Evolutionary conservation across 2,888 invertebrate species (phyloP), one percentile per base, ranked within the genome.

Genomic region (Alsophila aescularia): DNA sequence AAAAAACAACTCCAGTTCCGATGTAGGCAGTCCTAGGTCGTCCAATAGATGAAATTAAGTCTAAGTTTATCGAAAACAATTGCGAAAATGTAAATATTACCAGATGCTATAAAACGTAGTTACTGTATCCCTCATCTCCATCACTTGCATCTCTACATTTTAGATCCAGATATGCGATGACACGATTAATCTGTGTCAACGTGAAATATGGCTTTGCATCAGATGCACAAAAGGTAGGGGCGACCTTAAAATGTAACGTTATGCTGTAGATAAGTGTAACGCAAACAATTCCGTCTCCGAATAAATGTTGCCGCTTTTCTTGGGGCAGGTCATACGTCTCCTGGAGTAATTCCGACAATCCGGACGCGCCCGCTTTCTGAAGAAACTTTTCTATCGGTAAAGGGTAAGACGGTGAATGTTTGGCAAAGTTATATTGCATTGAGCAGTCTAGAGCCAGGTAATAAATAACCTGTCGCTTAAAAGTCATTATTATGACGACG

Each of bases 301-400:
- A 64, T 59, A 60, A 69, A 62, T 56, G 63, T 52, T 43, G 52
- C 44, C 54, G 41, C 48, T 60, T 63, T 58, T 47, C 41, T 50
- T 43, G 43, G 62, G 60, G 47, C 53, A 50, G 53, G 64, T 62
- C 65, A 68, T 73, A 55, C 64, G 57, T 72, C 68, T 64, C 57
- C 36, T 39, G 29, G 52, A 62, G 58, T 57, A 60, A 64, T 63
- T 58, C 54, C 34, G 14, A 45, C 52, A 49, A 60, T 55, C 50
- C 40, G 44, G 34, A 50, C 44, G 40, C 41, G 42, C 48, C 45
- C 42, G 54, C 47, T 48, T 62, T 63, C 56, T 41, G 36, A 34
- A 40, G 50, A 58, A 60, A 56, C 56, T 62, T 61, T 57, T 48
- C 18, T 48, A 56, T 43, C 24, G 41, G 31, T 8, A 52, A 52